Conservation (phyloP, 2,888 invertebrate species). For the Macropis europaea region DNA sequence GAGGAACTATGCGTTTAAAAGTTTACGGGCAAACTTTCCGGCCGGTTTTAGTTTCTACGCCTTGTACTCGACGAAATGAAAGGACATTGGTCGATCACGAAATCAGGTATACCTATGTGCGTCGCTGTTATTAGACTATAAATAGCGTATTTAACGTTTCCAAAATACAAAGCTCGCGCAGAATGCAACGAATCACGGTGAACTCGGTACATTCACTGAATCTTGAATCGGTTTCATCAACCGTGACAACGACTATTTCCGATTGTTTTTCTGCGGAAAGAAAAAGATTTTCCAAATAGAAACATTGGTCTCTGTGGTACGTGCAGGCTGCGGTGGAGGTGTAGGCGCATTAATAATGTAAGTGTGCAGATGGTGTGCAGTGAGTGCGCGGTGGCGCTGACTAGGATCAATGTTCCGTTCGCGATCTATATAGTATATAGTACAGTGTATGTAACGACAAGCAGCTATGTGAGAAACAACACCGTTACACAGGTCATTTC, state of each 20-base stretch:
- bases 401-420: constrained; percentile 75
- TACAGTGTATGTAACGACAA: constrained; percentile 53
- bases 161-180: background rate
- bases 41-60: constrained; percentile 7
- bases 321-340: constrained; percentile 52
- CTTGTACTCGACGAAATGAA: background rate
- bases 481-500: constrained; percentile 54
- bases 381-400: constrained; percentile 70
- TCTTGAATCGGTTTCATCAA: background rate
- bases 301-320: constrained; percentile 47
- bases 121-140: constrained; percentile 2
- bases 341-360: constrained; percentile 76
- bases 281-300: constrained; percentile 60
- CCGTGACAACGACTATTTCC: background rate
- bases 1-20: constrained; percentile 33
- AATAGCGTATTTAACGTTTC: constrained; percentile 14
- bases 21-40: constrained; percentile 24
- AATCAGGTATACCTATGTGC: background rate
- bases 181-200: background rate
- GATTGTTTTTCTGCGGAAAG: constrained; percentile 18
- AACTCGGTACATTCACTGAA: background rate
- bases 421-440: constrained; percentile 60
- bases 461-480: constrained; percentile 53
- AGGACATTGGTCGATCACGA: background rate
- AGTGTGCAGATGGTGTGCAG: constrained; percentile 72